Evolutionary conservation across 2,888 invertebrate genomes (phyloP), one percentile per base, ranked within the genome.

Genomic region (Drosophila rubida): DNA sequence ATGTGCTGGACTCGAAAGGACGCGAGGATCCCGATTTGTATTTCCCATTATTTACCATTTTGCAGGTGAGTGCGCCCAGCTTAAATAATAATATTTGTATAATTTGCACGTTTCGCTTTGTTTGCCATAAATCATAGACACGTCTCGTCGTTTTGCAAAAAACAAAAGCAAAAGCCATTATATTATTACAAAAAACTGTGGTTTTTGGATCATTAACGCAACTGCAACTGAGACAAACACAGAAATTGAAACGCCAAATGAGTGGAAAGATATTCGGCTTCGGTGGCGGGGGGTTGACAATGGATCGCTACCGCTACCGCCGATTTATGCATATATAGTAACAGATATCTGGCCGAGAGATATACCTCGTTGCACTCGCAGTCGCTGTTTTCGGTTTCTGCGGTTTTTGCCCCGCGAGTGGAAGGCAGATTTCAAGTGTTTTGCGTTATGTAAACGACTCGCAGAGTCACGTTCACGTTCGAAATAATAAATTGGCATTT

Each of bases 21-120:
- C 92, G 92, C 70, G 94, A 94, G 79, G 95, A 95, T 86, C 94
- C 95, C 0, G 97, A 97, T 90, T 94, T 97, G 87, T 98, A 96
- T 91, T 96, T 98, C 87, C 98, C 98, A 1, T 93, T 98, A 63
- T 98, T 98, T 91, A 97, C 97, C 0, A 95, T 96, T 19, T 92
- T 98, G 55, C 97, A 98, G 95, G 97, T 97, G 92, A 85, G 80
- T 19, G 19, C 19, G 19, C 19, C 19, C n/a, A n/a, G n/a, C n/a
- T n/a, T 44, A 39, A 48, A 9, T 19, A 44, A 27, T 11, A 64
- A 60, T 4, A 32, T 32, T 67, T 57, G 57, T 64, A 69, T 57
- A 70, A 73, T 82, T 66, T 54, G 63, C 79, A 82, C 87, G 82
- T 84, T 62, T 55, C 73, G 70, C 58, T 5, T 32, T 32, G n/a